Conservation (phyloP, 2,888 invertebrate genomes). For the Charanyca ferruginea region DNA sequence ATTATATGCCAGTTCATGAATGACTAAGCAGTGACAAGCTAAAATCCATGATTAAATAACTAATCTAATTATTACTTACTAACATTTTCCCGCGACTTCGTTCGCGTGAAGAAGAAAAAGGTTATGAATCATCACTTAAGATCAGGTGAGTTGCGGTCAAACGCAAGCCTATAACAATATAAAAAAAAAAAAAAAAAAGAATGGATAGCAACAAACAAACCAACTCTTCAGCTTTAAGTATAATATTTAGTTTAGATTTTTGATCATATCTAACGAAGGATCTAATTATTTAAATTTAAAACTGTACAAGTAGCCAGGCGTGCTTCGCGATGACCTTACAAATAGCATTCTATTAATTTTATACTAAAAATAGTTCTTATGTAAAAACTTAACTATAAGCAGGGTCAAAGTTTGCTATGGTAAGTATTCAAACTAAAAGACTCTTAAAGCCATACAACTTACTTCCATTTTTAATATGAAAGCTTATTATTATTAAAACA, state of each 20-base stretch:
- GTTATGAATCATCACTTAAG: too few species aligned
- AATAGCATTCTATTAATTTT: conserved; percentile 56
- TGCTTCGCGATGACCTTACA: conserved; percentile 44
- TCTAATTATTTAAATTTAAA: conserved; percentile 3
- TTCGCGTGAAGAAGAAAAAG: too few species aligned
- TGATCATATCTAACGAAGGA: background rate
- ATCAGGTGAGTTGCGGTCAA: too few species aligned
- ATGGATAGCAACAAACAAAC: too few species aligned
- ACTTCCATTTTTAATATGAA: too few species aligned
- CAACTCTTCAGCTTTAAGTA: too few species aligned
- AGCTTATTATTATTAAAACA: background rate
- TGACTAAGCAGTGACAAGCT: background rate
- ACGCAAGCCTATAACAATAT: too few species aligned
- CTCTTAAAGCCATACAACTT: background rate
- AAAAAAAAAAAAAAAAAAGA: too few species aligned
- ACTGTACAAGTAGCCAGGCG: background rate
- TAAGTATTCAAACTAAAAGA: background rate
- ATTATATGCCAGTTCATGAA: background rate
- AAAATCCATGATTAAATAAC: background rate
- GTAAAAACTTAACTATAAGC: conserved; percentile 20
- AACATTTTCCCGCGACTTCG: too few species aligned
- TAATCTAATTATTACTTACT: background rate
- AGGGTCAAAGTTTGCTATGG: background rate
- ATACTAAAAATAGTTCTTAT: conserved; percentile 50
- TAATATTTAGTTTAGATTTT: too few species aligned